phyloP scores from a whole-genome alignment of 2,797 vertebrate genomes.

The Chaunax sp. region DNA sequence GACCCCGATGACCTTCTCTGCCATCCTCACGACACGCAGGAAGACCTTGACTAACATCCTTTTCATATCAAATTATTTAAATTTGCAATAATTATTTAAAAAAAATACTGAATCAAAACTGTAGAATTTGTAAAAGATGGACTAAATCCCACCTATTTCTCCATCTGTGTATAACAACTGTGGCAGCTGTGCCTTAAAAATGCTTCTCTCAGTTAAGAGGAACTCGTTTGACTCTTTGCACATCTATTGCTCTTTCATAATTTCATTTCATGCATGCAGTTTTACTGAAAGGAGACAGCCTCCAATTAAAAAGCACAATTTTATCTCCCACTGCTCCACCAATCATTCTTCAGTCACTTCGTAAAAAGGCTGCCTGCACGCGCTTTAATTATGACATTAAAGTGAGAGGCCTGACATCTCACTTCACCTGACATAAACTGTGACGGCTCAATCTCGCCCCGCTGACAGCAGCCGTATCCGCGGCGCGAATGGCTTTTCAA shows the following conservation, averaged over 20 bases:
- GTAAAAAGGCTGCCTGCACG: slow-evolving; percentile 10
- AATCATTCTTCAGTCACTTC: slow-evolving; percentile 14
- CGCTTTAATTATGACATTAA: slow-evolving; percentile 52
- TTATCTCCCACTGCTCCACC: slow-evolving; percentile 20
- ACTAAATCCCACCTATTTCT: not conserved
- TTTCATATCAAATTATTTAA: no score
- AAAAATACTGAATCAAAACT: no score
- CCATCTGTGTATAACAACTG: slow-evolving; percentile 1
- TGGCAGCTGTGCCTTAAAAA: no score
- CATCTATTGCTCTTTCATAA: not conserved
- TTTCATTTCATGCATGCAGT: slow-evolving; percentile 8
- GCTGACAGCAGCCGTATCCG: slow-evolving; percentile 3
- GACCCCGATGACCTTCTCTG: no score
- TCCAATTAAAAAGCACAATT: slow-evolving; percentile 45
- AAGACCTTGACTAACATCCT: no score
- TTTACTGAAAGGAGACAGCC: slow-evolving; percentile 21
- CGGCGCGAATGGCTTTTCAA: slow-evolving; percentile 33
- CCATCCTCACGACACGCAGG: no score
- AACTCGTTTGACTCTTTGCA: not conserved
- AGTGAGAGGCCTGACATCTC: slow-evolving; percentile 25
- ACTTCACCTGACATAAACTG: not conserved
- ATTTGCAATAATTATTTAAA: no score
- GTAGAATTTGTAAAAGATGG: no score
- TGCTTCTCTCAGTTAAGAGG: not conserved
- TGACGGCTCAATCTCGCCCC: slow-evolving; percentile 36